Conservation (phyloP, 37 sponge, comb jelly and placozoan species). For the Beroe forskalii region DNA sequence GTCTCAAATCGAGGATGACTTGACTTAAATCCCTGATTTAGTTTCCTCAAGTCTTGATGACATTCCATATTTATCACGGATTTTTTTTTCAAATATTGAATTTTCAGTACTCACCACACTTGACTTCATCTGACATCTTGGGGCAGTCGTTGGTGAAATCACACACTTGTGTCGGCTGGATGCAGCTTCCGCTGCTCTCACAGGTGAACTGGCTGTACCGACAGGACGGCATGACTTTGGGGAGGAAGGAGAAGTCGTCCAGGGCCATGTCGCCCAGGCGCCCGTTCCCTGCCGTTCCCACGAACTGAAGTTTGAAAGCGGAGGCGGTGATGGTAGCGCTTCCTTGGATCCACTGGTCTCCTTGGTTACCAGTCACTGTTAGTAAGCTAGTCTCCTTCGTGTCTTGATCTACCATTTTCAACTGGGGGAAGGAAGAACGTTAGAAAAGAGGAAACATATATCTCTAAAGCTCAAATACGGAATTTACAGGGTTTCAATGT, state of each 20-base stretch:
- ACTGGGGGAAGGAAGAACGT: too few species aligned
- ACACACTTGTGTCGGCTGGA: slow-evolving; percentile 35
- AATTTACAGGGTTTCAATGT: too few species aligned
- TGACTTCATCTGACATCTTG: slow-evolving; percentile 19
- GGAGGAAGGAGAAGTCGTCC: slow-evolving; percentile 65
- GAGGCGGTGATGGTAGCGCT: not conserved
- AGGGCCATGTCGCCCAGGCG: slow-evolving; percentile 67
- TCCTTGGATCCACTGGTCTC: slow-evolving; percentile 46
- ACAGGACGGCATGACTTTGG: slow-evolving; percentile 51
- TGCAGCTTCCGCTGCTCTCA: slow-evolving; percentile 36
- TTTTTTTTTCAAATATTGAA: too few species aligned
- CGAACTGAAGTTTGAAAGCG: slow-evolving; percentile 65
- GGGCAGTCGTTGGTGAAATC: slow-evolving; percentile 56
- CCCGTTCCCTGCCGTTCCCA: slow-evolving; percentile 43
- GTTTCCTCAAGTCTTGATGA: too few species aligned
- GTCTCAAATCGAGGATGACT: too few species aligned
- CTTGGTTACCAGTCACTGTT: slow-evolving; percentile 62
- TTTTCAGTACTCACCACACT: slow-evolving; percentile 66
- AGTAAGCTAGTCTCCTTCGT: not conserved
- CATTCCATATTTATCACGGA: too few species aligned
- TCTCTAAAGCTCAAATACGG: too few species aligned
- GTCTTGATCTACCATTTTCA: slow-evolving; percentile 49
- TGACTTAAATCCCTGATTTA: too few species aligned
- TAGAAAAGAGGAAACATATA: too few species aligned
- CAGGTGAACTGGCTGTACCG: slow-evolving; percentile 57